A percentile compares a stretch with the other conserved stretches of the same genome.
phyloP scores from a whole-genome alignment of 1,140 invertebrate genomes.

The Pseudomyrmex gracilis region DNA sequence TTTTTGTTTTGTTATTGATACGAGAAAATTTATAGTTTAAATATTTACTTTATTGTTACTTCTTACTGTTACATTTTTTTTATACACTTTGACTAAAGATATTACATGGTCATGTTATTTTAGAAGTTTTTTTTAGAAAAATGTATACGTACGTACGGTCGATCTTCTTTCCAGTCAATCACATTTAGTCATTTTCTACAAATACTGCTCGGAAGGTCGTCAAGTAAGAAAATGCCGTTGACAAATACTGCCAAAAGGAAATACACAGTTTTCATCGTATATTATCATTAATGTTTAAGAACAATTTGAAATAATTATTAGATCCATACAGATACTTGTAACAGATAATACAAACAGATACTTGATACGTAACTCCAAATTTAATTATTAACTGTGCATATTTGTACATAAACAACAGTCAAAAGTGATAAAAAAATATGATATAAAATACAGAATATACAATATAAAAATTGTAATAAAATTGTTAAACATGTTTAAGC shows the following conservation, averaged over 20 bases:
- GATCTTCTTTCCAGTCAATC: neutral
- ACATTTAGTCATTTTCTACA: constrained; percentile 7
- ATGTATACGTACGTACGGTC: neutral
- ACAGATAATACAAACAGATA: too few species aligned
- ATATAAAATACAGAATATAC: neutral
- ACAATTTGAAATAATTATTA: constrained; percentile 3
- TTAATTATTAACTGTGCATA: neutral
- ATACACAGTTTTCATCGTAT: constrained; percentile 1
- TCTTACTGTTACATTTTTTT: neutral
- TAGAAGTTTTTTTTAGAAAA: neutral
- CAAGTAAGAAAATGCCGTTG: constrained; percentile 31
- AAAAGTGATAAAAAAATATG: too few species aligned
- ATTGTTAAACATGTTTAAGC: neutral
- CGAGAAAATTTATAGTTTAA: neutral
- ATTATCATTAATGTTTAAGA: neutral
- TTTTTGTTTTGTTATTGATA: too few species aligned
- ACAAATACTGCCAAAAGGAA: constrained; percentile 26
- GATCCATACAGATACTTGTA: neutral
- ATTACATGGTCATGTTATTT: too few species aligned
- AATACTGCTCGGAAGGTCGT: constrained; percentile 12
- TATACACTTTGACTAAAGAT: neutral
- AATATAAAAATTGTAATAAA: neutral
- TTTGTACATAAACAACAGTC: neutral
- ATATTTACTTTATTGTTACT: neutral
- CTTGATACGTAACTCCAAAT: neutral